phyloP scores from a whole-genome alignment of 2,888 invertebrate species.

The Leptothorax acervorum region DNA sequence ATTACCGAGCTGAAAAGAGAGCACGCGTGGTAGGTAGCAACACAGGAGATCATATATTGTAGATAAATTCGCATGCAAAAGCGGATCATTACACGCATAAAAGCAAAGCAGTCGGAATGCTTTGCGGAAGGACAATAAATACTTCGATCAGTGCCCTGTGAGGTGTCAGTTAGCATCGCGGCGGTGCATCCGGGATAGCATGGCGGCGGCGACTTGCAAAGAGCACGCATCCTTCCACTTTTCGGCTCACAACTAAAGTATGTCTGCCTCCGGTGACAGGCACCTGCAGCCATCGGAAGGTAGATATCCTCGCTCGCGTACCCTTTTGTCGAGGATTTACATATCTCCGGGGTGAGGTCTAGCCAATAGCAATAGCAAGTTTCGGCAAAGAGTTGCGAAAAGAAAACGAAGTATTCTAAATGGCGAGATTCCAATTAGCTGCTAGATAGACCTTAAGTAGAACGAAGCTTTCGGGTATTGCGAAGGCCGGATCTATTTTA shows the following conservation, averaged over 20 bases:
- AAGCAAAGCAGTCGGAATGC: slow-evolving; percentile 66
- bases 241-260: slow-evolving; percentile 79
- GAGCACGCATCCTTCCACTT: slow-evolving; percentile 79
- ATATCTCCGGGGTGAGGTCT: slow-evolving; percentile 74
- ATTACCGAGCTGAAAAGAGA: slow-evolving; percentile 46
- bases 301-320: slow-evolving; percentile 51
- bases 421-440: slow-evolving; percentile 25
- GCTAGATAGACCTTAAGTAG: slow-evolving; percentile 8
- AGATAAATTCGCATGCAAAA: slow-evolving; percentile 80
- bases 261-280: slow-evolving; percentile 83
- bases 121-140: slow-evolving; percentile 80
- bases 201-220: slow-evolving; percentile 82
- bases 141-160: slow-evolving; percentile 85
- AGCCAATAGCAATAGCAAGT: slow-evolving; percentile 51
- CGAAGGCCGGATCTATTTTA: not conserved
- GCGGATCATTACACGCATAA: slow-evolving; percentile 83
- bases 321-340: slow-evolving; percentile 77
- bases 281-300: slow-evolving; percentile 81
- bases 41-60: slow-evolving; percentile 62
- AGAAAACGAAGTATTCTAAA: slow-evolving; percentile 36
- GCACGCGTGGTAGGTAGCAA: slow-evolving; percentile 45
- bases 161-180: slow-evolving; percentile 84
- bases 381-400: slow-evolving; percentile 33
- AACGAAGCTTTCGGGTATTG: slow-evolving; percentile 8
- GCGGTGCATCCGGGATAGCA: slow-evolving; percentile 78